Conservation (phyloP, 2,888 invertebrate species). For the Cepaea hortensis region DNA sequence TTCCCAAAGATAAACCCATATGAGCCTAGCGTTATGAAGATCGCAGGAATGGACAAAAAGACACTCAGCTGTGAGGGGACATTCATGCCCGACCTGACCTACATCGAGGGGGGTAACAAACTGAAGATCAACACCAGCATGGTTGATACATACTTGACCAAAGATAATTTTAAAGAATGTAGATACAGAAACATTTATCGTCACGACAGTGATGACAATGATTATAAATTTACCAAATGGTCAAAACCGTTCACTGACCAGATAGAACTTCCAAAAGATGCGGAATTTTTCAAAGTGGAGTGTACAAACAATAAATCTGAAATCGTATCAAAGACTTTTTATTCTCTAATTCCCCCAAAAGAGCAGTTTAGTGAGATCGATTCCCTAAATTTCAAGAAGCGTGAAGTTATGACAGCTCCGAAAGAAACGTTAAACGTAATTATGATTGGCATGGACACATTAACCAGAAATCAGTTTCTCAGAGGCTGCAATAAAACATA, state of each 20-base stretch:
- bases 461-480: slow-evolving; percentile 89
- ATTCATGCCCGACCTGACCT: slow-evolving; percentile 30
- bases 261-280: slow-evolving; percentile 49
- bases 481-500: slow-evolving; percentile 84
- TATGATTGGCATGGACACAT: slow-evolving; percentile 88
- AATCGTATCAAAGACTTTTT: slow-evolving; percentile 67
- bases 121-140: slow-evolving; percentile 51
- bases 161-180: neutral
- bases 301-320: slow-evolving; percentile 61
- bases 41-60: slow-evolving; percentile 59
- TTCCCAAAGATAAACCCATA: slow-evolving; percentile 64
- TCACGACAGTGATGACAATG: slow-evolving; percentile 48
- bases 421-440: slow-evolving; percentile 82
- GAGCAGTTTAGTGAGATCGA: slow-evolving; percentile 50
- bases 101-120: slow-evolving; percentile 55
- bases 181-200: neutral
- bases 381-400: slow-evolving; percentile 47
- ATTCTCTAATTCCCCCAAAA: slow-evolving; percentile 65
- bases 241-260: slow-evolving; percentile 50
- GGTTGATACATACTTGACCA: slow-evolving; percentile 39
- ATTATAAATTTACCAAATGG: slow-evolving; percentile 52
- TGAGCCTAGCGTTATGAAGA: slow-evolving; percentile 63
- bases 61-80: slow-evolving; percentile 49
- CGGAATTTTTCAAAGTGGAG: slow-evolving; percentile 24
- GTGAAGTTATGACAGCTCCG: slow-evolving; percentile 44